Percentiles rank a stretch among this genome's conserved stretches.
Evolutionary conservation across 64 coral and sea anemone genomes (phyloP).

Genomic region (Astreopora myriophthalma): DNA sequence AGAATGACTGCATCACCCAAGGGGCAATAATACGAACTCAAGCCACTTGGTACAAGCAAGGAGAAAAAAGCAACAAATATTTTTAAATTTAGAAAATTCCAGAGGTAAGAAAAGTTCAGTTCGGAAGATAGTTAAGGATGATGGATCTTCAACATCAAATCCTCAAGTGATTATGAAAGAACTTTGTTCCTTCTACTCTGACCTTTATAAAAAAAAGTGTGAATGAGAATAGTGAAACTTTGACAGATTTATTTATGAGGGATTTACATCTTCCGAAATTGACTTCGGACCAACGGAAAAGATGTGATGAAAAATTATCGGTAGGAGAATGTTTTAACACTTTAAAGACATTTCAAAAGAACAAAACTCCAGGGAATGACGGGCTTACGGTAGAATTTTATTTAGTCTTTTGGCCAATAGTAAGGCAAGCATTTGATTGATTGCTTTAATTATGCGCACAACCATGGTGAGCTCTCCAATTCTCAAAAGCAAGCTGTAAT

Average conservation of each 20-base stretch:
- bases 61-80: conserved; percentile 48
- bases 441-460: conserved; percentile 19
- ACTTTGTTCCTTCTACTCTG: neutral
- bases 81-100: conserved; percentile 21
- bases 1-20: conserved; percentile 54
- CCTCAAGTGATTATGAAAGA: neutral
- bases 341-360: conserved; percentile 49
- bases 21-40: neutral
- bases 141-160: neutral
- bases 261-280: conserved; percentile 30
- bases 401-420: conserved; percentile 25
- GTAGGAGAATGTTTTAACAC: conserved; percentile 33
- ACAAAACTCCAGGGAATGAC: conserved; percentile 69
- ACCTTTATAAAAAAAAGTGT: neutral
- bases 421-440: conserved; percentile 22
- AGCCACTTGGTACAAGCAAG: conserved; percentile 29
- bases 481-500: conserved; percentile 60
- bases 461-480: conserved; percentile 40
- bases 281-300: neutral
- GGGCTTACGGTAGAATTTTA: conserved; percentile 40
- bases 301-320: conserved; percentile 7
- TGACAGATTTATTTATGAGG: neutral
- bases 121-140: neutral
- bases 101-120: neutral
- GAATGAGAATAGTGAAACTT: neutral